These are phyloP conservation scores for Nicator chloris DNA, from an alignment of 2,113 vertebrate genomes.

Conservation along the genomic window DNA sequence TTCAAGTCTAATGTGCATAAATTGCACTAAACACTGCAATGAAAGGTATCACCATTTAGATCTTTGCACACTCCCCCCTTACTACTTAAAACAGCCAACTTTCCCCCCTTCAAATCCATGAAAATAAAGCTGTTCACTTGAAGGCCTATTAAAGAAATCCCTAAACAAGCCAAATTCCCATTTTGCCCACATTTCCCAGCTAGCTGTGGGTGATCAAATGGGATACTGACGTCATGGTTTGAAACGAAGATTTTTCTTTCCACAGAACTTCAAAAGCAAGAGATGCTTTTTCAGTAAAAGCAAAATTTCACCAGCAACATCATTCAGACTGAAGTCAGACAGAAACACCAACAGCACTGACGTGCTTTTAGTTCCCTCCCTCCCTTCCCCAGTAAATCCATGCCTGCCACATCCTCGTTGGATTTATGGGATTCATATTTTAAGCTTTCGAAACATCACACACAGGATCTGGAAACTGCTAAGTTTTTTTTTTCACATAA, in stretches of 20 bases:
- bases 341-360: neutral
- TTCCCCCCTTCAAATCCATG: neutral
- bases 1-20: neutral
- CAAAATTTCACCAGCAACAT: neutral
- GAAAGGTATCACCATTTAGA: neutral
- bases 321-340: neutral
- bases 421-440: constrained; percentile 10
- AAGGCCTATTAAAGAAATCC: neutral
- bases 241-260: neutral
- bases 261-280: neutral
- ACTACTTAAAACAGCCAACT: neutral
- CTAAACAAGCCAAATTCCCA: neutral
- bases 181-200: neutral
- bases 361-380: neutral
- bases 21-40: neutral
- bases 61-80: neutral
- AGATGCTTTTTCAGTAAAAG: neutral
- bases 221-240: neutral
- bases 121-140: neutral
- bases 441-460: neutral
- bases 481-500: neutral
- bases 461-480: neutral
- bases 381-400: constrained; percentile 12
- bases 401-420: neutral
- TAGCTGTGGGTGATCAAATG: neutral